Evolutionary conservation across 2,888 invertebrate species (phyloP), one percentile per base, ranked within the genome.

Genomic region (Drosophila koepferae): DNA sequence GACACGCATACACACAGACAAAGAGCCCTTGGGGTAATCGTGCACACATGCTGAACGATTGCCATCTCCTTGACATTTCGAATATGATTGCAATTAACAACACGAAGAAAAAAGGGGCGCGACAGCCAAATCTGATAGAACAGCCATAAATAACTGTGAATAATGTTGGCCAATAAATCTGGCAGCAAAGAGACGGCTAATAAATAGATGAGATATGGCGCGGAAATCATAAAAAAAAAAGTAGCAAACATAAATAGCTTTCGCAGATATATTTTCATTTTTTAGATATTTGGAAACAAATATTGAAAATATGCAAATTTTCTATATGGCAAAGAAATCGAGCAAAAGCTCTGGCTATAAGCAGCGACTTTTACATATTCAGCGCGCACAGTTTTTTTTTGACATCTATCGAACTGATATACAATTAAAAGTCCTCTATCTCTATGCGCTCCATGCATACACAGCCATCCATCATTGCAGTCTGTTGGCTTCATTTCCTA

Each of bases 21-120:
- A 53, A 44, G 44, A 40, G 59, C 61, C 72, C 83, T 69, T 69
- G 48, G 48, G 80, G 82, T 80, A 74, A 41, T 48, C 46, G 71
- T 51, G 77, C 83, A 86, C 79, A 80, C 79, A 72, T 71, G 74
- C 56, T 68, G 84, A 86, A 80, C 74, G 86, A 84, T 83, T 84
- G 77, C 70, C 77, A 83, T 86, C 82, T 82, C 41, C 53, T 59
- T 69, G 66, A 65, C 76, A 76, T 64, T 79, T 79, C 62, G 65
- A 83, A 84, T 82, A 78, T 49, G 77, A 78, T 81, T 83, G 84
- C 86, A 83, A 83, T 83, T 83, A 83, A 86, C 78, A 71, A 63
- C n/a, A 10, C 4, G 31, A 12, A 14, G 0, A 28, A 49, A 66
- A 44, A 49, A 48, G 56, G 43, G 36, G 58, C 43, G 49, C 48